phyloP scores from a whole-genome alignment of 2,113 vertebrate species.

The Sebastes schlegelii region DNA sequence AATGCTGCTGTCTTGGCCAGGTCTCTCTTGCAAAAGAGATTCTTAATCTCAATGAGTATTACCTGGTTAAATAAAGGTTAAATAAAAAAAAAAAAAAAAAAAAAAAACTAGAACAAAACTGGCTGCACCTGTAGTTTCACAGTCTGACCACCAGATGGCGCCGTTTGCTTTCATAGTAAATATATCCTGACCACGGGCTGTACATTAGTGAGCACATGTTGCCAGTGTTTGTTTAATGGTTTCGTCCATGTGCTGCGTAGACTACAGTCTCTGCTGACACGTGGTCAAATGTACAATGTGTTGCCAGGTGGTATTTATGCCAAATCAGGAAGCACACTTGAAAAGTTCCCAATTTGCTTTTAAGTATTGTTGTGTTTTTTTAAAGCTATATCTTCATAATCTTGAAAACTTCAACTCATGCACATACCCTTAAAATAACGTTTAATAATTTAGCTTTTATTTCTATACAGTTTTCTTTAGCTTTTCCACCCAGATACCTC shows the following conservation, averaged over 20 bases:
- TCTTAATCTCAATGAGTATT: too few species aligned
- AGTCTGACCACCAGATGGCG: conserved; percentile 48
- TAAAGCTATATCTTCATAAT: not conserved
- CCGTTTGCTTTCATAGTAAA: not conserved
- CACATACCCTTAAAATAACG: too few species aligned
- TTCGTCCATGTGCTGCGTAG: conserved; percentile 9
- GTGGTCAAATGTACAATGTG: conserved; percentile 16
- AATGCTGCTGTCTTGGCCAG: too few species aligned
- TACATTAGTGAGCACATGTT: not conserved
- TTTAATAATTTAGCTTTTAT: not conserved
- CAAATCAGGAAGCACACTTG: not conserved
- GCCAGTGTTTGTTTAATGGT: not conserved
- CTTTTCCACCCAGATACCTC: not conserved
- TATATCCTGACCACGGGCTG: accelerated
- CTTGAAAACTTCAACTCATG: not conserved
- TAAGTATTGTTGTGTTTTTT: not conserved
- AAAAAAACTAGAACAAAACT: not conserved
- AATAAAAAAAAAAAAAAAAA: too few species aligned
- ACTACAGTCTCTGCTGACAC: conserved; percentile 51
- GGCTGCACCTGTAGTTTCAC: not conserved
- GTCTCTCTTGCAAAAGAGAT: too few species aligned
- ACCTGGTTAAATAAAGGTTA: too few species aligned
- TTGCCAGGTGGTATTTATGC: not conserved
- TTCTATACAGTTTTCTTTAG: not conserved
- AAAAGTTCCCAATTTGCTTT: not conserved